Conservation (phyloP, 2,113 vertebrate genomes). For the Coptodon bakossiorum region DNA sequence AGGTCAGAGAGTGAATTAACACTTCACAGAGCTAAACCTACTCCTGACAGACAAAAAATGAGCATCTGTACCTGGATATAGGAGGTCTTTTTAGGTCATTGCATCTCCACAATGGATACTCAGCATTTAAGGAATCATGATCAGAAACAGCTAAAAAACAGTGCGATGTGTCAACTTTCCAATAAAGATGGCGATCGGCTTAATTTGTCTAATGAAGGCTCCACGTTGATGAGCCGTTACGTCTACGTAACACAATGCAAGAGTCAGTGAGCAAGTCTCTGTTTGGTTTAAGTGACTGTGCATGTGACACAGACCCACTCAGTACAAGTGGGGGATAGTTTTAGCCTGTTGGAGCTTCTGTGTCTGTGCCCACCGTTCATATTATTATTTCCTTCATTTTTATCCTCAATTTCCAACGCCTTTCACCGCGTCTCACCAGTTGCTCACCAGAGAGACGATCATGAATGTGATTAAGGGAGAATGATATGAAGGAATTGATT, state of each 20-base stretch:
- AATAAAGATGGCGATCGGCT: not conserved
- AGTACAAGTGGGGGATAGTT: not conserved
- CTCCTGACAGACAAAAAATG: not conserved
- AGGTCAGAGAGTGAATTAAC: not conserved
- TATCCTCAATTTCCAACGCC: not conserved
- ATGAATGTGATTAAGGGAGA: not conserved
- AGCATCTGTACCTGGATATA: not conserved
- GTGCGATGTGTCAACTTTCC: not conserved
- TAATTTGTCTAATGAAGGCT: not conserved
- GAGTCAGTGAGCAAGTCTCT: not conserved
- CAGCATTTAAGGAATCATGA: not conserved
- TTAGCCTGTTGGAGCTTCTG: not conserved
- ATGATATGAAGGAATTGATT: conserved; percentile 6
- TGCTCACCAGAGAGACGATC: not conserved
- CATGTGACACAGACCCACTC: not conserved
- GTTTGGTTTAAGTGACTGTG: not conserved
- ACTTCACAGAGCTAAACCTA: not conserved
- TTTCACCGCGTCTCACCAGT: not conserved
- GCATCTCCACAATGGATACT: not conserved
- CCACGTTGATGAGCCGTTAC: not conserved
- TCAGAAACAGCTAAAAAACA: not conserved
- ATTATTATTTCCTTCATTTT: not conserved
- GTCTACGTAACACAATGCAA: not conserved
- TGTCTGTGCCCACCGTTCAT: not conserved
- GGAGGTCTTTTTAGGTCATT: not conserved